Evolutionary conservation across 2,888 invertebrate genomes (phyloP).

Genomic region (Epinotia demarniana): DNA sequence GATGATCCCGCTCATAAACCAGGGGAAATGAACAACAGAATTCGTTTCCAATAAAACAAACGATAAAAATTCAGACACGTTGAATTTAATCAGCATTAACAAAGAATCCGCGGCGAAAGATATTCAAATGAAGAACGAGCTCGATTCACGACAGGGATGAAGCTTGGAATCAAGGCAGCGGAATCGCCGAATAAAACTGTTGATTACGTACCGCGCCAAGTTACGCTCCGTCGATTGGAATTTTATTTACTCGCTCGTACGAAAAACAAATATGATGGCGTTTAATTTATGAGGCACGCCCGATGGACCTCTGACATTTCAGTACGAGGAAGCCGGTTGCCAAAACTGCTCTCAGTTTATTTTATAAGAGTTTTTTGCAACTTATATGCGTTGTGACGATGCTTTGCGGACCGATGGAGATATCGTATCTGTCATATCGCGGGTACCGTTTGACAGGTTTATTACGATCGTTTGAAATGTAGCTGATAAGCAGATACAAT

Average conservation of each 20-base stretch:
- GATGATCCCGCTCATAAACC: slow-evolving; percentile 38
- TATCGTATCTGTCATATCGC: slow-evolving; percentile 79
- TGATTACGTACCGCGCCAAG: slow-evolving; percentile 77
- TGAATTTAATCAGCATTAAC: slow-evolving; percentile 71
- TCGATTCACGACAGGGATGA: slow-evolving; percentile 63
- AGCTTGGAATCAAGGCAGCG: slow-evolving; percentile 72
- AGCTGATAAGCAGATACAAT: slow-evolving; percentile 17
- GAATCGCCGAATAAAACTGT: slow-evolving; percentile 78
- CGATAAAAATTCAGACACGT: slow-evolving; percentile 54
- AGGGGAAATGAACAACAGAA: slow-evolving; percentile 33
- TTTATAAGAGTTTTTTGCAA: slow-evolving; percentile 65
- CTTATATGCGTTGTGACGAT: slow-evolving; percentile 69
- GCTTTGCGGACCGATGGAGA: slow-evolving; percentile 75
- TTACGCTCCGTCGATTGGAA: slow-evolving; percentile 77
- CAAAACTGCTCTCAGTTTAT: slow-evolving; percentile 65
- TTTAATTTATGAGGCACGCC: slow-evolving; percentile 78
- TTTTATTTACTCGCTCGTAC: slow-evolving; percentile 78
- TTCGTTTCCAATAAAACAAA: slow-evolving; percentile 37
- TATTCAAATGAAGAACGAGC: slow-evolving; percentile 71
- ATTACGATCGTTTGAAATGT: slow-evolving; percentile 72
- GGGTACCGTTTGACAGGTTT: slow-evolving; percentile 78
- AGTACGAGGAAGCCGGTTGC: slow-evolving; percentile 59
- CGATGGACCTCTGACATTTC: slow-evolving; percentile 61
- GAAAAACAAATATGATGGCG: slow-evolving; percentile 80
- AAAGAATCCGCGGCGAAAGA: slow-evolving; percentile 63